Conservation (phyloP, 92 coral and sea anemone species). For the Heliopora coerulea region DNA sequence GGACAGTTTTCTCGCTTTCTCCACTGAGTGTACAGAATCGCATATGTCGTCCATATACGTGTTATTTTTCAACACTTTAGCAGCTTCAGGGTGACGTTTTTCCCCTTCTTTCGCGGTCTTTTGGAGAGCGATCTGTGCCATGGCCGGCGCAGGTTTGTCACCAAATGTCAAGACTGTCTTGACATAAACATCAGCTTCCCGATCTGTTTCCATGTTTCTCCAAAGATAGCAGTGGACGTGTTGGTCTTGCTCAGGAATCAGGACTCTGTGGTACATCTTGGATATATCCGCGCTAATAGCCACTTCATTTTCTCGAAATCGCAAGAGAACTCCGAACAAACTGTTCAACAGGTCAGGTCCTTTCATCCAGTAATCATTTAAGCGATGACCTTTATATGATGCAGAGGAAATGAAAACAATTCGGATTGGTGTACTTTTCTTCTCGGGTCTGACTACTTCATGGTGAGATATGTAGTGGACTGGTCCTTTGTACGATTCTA, state of each 20-base stretch:
- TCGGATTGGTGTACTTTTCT: conserved; percentile 52
- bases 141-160: too few relatives aligned
- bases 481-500: conserved; percentile 47
- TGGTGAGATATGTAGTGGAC: conserved; percentile 62
- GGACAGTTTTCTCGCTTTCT: too few relatives aligned
- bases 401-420: conserved; percentile 37
- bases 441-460: conserved; percentile 45
- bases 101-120: too few relatives aligned
- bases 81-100: too few relatives aligned
- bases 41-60: too few relatives aligned
- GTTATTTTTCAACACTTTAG: too few relatives aligned
- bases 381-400: conserved; percentile 33
- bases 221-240: conserved; percentile 63
- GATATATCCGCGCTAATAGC: conserved; percentile 55
- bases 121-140: too few relatives aligned
- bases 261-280: conserved; percentile 58
- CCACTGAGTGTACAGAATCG: too few relatives aligned
- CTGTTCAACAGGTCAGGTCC: too few relatives aligned
- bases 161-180: too few relatives aligned
- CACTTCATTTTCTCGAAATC: conserved; percentile 52
- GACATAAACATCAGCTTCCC: conserved; percentile 58
- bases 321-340: conserved; percentile 40
- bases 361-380: too few relatives aligned
- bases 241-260: conserved; percentile 59
- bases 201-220: conserved; percentile 55